Evolutionary conservation across 2,113 vertebrate genomes (phyloP).

Genomic region (Varanus salvator): DNA sequence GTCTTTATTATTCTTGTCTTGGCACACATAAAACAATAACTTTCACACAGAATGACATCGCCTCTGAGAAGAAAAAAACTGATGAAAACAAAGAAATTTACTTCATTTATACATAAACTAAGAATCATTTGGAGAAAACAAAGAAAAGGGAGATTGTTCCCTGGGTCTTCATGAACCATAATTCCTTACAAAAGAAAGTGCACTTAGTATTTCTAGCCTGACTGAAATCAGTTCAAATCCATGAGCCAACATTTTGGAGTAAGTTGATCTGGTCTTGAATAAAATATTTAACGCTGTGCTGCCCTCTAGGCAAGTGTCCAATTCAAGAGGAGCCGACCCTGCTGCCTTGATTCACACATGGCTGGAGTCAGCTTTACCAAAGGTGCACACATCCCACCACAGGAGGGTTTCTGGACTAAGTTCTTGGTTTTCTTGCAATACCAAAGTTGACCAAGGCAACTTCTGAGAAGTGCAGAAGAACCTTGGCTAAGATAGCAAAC

Average conservation of each 20-base stretch:
- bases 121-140: conserved; percentile 32
- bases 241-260: neutral
- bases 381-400: too few relatives aligned
- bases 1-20: conserved; percentile 72
- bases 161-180: too few relatives aligned
- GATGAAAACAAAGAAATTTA: conserved; percentile 41
- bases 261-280: neutral
- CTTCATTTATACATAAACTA: conserved; percentile 33
- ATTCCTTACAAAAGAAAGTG: neutral
- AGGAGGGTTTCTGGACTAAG: neutral
- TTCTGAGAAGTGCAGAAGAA: neutral
- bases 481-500: neutral
- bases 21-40: conserved; percentile 57
- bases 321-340: neutral
- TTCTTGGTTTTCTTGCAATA: neutral
- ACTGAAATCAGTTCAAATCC: neutral
- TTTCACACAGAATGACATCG: conserved; percentile 64
- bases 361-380: neutral
- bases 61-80: conserved; percentile 47
- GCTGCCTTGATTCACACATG: neutral
- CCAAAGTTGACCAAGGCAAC: neutral
- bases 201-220: neutral
- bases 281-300: neutral
- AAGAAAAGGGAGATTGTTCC: neutral
- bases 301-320: neutral